phyloP scores from a whole-genome alignment of 1,140 invertebrate genomes.

The Nautilus pompilius region DNA sequence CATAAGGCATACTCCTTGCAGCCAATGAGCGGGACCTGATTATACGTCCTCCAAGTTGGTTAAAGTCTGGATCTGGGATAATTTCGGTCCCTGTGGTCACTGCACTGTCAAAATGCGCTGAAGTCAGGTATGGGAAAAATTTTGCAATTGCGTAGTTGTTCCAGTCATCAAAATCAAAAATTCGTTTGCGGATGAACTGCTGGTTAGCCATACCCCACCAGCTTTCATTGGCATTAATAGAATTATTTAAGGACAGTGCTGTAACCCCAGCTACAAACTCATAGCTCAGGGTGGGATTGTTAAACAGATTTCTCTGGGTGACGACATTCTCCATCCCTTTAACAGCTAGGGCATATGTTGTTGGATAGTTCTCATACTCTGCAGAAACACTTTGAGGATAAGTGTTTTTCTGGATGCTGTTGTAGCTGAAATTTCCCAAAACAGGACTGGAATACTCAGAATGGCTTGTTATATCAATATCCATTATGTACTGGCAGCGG shows the following conservation, averaged over 20 bases:
- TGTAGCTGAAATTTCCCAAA: constrained; percentile 73
- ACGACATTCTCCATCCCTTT: constrained; percentile 92
- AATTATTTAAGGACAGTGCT: constrained; percentile 74
- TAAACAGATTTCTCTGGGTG: constrained; percentile 85
- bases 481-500: constrained; percentile 76
- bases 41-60: constrained; percentile 77
- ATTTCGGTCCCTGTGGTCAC: constrained; percentile 56
- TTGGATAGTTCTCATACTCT: constrained; percentile 29
- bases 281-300: constrained; percentile 81
- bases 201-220: constrained; percentile 85
- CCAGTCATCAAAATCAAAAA: constrained; percentile 99
- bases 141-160: constrained; percentile 93
- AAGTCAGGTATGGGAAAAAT: constrained; percentile 79
- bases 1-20: constrained; percentile 70
- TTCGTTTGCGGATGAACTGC: constrained; percentile 72
- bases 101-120: constrained; percentile 36
- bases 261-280: constrained; percentile 81
- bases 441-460: constrained; percentile 87
- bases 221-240: constrained; percentile 85
- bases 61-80: constrained; percentile 35
- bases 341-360: constrained; percentile 77
- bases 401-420: constrained; percentile 73
- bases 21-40: constrained; percentile 70
- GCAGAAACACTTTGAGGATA: constrained; percentile 13
- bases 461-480: constrained; percentile 87